phyloP scores from a whole-genome alignment of 2,113 vertebrate species.

The Lophius piscatorius region DNA sequence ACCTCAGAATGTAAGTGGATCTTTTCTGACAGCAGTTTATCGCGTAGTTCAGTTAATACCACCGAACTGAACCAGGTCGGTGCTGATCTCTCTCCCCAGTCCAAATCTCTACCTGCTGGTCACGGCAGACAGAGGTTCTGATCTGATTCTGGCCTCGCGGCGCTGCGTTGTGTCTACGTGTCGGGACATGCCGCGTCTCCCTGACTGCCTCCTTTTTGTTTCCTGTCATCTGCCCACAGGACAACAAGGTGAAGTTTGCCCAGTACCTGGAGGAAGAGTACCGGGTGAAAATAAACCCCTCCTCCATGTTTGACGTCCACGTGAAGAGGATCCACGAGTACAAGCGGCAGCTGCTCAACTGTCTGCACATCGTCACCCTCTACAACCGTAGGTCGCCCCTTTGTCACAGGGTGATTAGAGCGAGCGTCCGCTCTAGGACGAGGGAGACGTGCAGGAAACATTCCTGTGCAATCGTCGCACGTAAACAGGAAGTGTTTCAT shows the following conservation, averaged over 20 bases:
- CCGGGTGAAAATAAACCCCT: constrained; percentile 89
- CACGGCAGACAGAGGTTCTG: not conserved
- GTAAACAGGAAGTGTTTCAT: not conserved
- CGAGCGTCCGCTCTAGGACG: too few relatives aligned
- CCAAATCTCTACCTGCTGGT: too few relatives aligned
- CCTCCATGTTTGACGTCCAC: constrained; percentile 97
- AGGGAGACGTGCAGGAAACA: too few relatives aligned
- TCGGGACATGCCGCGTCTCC: not conserved
- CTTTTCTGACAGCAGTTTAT: too few relatives aligned
- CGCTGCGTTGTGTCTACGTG: not conserved
- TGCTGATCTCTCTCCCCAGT: too few relatives aligned
- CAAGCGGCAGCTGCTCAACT: constrained; percentile 96
- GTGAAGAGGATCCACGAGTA: constrained; percentile 98
- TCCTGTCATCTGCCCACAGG: constrained; percentile 73
- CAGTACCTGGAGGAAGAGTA: constrained; percentile 92
- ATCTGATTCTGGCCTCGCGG: not conserved
- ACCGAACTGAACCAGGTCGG: too few relatives aligned
- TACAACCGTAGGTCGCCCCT: constrained; percentile 89
- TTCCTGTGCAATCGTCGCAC: not conserved
- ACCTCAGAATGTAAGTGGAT: too few relatives aligned
- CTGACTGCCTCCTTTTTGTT: not conserved
- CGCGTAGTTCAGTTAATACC: too few relatives aligned
- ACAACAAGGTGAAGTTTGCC: constrained; percentile 94
- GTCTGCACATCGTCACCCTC: constrained; percentile 92
- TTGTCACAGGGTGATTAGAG: too few relatives aligned